Evolutionary conservation across 2,113 vertebrate species (phyloP).

Genomic region (Henicopernis longicauda): DNA sequence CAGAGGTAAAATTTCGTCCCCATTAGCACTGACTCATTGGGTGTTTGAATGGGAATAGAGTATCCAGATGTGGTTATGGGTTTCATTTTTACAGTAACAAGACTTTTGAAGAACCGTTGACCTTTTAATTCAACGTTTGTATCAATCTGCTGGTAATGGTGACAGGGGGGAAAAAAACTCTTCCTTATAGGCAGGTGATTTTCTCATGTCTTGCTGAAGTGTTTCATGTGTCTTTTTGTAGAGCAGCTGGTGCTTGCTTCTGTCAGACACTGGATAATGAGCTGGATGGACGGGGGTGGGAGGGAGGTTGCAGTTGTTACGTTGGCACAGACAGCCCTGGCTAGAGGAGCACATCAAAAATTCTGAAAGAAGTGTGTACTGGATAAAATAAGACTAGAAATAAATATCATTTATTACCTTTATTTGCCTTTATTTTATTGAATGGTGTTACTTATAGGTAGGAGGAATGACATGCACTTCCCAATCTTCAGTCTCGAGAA

Average conservation of each 20-base stretch:
- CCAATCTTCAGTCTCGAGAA: background rate
- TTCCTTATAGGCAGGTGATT: slow-evolving; percentile 21
- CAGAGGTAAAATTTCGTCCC: background rate
- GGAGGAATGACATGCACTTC: background rate
- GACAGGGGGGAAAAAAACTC: background rate
- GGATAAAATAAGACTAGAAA: slow-evolving; percentile 14
- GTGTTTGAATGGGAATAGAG: background rate
- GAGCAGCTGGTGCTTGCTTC: slow-evolving; percentile 31
- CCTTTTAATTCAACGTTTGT: background rate
- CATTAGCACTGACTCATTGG: background rate
- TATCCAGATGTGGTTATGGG: background rate
- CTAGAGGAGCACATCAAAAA: background rate
- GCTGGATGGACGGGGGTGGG: background rate
- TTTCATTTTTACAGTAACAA: background rate
- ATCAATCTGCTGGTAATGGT: background rate
- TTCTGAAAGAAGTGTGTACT: background rate
- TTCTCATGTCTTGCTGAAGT: background rate
- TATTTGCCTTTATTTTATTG: slow-evolving; percentile 36
- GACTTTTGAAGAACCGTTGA: background rate
- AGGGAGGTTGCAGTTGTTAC: background rate
- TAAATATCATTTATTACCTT: slow-evolving; percentile 7
- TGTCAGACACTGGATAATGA: slow-evolving; percentile 30
- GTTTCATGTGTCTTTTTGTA: slow-evolving; percentile 25
- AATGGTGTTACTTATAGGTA: background rate
- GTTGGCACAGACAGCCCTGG: background rate